phyloP scores from a whole-genome alignment of 2,888 invertebrate species.

The Dynastes hyllus region DNA sequence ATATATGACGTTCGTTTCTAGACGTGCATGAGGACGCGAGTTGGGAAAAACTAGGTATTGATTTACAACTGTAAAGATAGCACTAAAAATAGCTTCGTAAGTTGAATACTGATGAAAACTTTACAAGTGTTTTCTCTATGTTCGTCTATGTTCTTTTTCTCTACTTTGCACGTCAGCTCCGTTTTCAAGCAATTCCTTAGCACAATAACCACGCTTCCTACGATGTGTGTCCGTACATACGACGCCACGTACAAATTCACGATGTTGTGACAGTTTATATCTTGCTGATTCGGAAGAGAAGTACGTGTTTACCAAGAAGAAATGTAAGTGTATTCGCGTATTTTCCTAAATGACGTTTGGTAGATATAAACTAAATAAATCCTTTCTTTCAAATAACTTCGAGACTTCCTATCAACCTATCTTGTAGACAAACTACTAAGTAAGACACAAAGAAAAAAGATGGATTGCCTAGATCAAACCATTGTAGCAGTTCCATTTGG shows the following conservation, averaged over 20 bases:
- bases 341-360: too few relatives aligned
- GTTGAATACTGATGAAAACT: conserved; percentile 30
- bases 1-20: conserved; percentile 7
- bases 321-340: too few relatives aligned
- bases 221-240: neutral
- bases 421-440: too few relatives aligned
- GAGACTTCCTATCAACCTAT: too few relatives aligned
- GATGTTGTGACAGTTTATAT: too few relatives aligned
- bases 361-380: too few relatives aligned
- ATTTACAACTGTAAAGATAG: conserved; percentile 29
- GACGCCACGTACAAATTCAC: neutral
- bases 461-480: too few relatives aligned
- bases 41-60: conserved; percentile 23
- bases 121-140: conserved; percentile 20
- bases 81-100: conserved; percentile 25
- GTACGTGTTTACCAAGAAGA: too few relatives aligned
- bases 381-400: too few relatives aligned
- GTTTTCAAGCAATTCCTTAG: neutral
- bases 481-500: too few relatives aligned
- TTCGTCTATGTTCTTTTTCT: neutral
- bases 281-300: too few relatives aligned
- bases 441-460: too few relatives aligned
- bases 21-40: conserved; percentile 2
- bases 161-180: neutral
- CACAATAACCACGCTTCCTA: neutral